phyloP scores from a whole-genome alignment of 2,113 vertebrate species.

The Elgaria multicarinata region DNA sequence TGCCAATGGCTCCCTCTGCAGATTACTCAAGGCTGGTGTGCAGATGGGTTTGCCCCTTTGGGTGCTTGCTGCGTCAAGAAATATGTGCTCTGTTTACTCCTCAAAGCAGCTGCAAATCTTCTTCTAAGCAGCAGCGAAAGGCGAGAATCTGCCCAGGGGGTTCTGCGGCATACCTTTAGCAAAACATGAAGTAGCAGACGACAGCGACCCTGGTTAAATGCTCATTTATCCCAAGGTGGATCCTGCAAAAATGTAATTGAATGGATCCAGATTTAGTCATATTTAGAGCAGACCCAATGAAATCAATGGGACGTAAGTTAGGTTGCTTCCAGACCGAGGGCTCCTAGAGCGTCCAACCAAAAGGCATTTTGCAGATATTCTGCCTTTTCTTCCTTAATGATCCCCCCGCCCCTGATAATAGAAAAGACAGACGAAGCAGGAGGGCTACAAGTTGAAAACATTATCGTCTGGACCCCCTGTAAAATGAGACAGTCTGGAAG shows the following conservation, averaged over 20 bases:
- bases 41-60: not conserved
- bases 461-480: too few relatives aligned
- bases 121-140: not conserved
- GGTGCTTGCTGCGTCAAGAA: conserved; percentile 2
- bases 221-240: not conserved
- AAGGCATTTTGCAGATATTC: too few relatives aligned
- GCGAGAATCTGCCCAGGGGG: not conserved
- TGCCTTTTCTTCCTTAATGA: too few relatives aligned
- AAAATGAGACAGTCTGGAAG: too few relatives aligned
- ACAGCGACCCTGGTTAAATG: not conserved
- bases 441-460: too few relatives aligned
- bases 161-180: not conserved
- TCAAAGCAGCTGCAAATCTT: not conserved
- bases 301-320: too few relatives aligned
- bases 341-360: too few relatives aligned
- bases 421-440: too few relatives aligned
- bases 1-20: not conserved
- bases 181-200: not conserved
- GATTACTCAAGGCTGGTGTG: rapidly evolving
- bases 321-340: too few relatives aligned
- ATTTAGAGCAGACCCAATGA: too few relatives aligned
- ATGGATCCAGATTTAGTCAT: too few relatives aligned
- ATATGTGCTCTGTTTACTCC: not conserved
- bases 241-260: not conserved
- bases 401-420: too few relatives aligned